Base-by-base conservation (phyloP, 2,797 vertebrate genomes). In the Phoxinus dragarum region DNA sequence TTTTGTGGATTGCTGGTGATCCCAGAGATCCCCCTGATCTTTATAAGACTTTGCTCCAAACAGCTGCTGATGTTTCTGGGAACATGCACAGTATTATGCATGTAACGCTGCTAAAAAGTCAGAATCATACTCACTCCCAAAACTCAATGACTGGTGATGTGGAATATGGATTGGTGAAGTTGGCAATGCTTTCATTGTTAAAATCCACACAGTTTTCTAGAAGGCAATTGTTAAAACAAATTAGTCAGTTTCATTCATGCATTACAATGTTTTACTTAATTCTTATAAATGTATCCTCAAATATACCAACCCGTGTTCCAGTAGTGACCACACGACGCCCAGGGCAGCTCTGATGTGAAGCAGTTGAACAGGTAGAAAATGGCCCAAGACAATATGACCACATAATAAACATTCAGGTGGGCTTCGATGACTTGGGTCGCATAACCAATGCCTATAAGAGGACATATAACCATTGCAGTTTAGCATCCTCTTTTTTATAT, bases 301-400 rank as follows among this genome's bases (percentile, higher is more conserved):
- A 54, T 69, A 9, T 31, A 88, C 91, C 77, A 93, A 99, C 98
- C 98, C 96, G 98, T 99, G 88, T 99, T 99, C 98, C 98, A 99
- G 80, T 98, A 96, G n/a, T 99, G 98, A 14, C 97, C 98, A 92
- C 98, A 99, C 10, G 94, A 96, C 64, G 98, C 98, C 98, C 98
- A 99, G 75, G 98, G 98, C 67, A 99, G 96, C 86, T 99, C 98
- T 0, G 96, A 97, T 86, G 98, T 98, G 90, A 99, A 99, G 94
- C 97, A 99, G 92, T 99, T 99, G 92, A 98, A 97, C 93, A 99
- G 95, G 94, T 99, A 99, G 95, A 99, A 99, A 92, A 99, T 98
- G 86, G 98, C 97, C 98, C 98, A 99, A 6, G 98, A 95, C 90
- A 99, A 94, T 92, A 99, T 99, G 85, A 99, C 97, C 93, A 99